phyloP scores from a whole-genome alignment of 2,113 vertebrate genomes.

The Dunckerocampus dactyliophorus region DNA sequence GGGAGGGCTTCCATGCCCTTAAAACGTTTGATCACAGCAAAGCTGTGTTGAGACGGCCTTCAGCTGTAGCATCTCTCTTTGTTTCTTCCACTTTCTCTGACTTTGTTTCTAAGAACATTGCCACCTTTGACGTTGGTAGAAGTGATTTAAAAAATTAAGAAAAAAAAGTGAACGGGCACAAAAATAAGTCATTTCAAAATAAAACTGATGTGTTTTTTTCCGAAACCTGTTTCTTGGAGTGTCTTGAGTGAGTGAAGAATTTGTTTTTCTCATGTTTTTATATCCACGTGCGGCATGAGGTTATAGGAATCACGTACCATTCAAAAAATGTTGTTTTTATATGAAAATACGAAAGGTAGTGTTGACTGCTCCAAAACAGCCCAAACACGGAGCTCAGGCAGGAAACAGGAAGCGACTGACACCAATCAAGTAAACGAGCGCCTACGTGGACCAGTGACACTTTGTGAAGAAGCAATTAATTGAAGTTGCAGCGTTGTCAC shows the following conservation, averaged over 20 bases:
- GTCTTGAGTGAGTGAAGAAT: constrained; percentile 18
- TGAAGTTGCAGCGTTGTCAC: too few relatives aligned
- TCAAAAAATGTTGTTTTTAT: too few relatives aligned
- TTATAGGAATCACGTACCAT: too few relatives aligned
- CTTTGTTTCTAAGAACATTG: constrained; percentile 19
- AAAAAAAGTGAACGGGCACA: constrained; percentile 45
- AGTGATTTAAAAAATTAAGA: constrained; percentile 29
- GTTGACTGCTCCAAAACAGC: too few relatives aligned
- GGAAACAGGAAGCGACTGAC: too few relatives aligned
- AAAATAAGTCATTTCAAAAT: constrained; percentile 72
- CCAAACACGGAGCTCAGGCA: too few relatives aligned
- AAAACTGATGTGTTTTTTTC: constrained; percentile 68
- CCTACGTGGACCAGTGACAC: too few relatives aligned
- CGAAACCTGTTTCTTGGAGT: constrained; percentile 34
- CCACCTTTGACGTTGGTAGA: constrained; percentile 43
- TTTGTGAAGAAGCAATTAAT: too few relatives aligned
- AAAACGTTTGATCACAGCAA: constrained; percentile 14
- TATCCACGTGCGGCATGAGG: too few relatives aligned
- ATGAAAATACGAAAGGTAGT: too few relatives aligned
- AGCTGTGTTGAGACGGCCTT: constrained; percentile 33
- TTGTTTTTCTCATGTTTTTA: constrained; percentile 12
- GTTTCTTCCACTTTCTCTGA: constrained; percentile 42
- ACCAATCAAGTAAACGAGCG: too few relatives aligned
- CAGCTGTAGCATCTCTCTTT: constrained; percentile 64
- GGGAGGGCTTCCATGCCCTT: background rate